phyloP scores from a whole-genome alignment of 2,888 invertebrate genomes.

The Heteropelma amictum region DNA sequence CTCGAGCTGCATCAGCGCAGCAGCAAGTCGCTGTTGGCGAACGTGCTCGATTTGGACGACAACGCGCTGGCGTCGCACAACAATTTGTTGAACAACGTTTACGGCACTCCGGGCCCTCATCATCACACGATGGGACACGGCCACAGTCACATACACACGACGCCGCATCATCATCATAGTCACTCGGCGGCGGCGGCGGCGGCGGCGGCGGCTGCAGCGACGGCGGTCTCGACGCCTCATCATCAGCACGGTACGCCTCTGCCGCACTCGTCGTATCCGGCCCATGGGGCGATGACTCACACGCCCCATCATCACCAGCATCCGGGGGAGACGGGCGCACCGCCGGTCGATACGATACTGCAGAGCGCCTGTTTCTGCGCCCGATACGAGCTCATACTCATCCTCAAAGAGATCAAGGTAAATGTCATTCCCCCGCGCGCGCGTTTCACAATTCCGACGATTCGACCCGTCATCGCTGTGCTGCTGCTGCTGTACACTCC shows the following conservation, averaged over 20 bases:
- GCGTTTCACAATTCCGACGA: not conserved
- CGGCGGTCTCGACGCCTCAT: constrained; percentile 76
- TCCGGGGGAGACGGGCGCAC: constrained; percentile 83
- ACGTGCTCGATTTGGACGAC: constrained; percentile 98
- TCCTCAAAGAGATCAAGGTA: constrained; percentile 91
- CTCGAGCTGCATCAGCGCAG: constrained; percentile 94
- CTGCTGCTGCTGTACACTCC: too few species aligned
- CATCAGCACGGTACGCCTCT: constrained; percentile 74
- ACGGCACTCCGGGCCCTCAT: constrained; percentile 76
- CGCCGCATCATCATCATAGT: constrained; percentile 75
- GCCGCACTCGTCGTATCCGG: constrained; percentile 70
- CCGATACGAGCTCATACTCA: constrained; percentile 95
- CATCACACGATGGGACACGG: constrained; percentile 74
- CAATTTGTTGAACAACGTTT: constrained; percentile 76
- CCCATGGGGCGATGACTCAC: constrained; percentile 73
- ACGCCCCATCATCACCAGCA: constrained; percentile 77
- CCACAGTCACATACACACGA: constrained; percentile 76
- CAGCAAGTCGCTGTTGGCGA: constrained; percentile 96
- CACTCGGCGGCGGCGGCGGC: constrained; percentile 62
- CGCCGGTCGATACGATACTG: constrained; percentile 86
- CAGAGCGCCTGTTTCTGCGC: constrained; percentile 93
- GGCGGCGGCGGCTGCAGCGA: too few species aligned
- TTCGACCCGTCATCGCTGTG: too few species aligned
- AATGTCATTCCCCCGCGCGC: constrained; percentile 2
- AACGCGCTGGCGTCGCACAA: constrained; percentile 81